Conservation (phyloP, 2,797 vertebrate genomes). For the Anas georgica region DNA sequence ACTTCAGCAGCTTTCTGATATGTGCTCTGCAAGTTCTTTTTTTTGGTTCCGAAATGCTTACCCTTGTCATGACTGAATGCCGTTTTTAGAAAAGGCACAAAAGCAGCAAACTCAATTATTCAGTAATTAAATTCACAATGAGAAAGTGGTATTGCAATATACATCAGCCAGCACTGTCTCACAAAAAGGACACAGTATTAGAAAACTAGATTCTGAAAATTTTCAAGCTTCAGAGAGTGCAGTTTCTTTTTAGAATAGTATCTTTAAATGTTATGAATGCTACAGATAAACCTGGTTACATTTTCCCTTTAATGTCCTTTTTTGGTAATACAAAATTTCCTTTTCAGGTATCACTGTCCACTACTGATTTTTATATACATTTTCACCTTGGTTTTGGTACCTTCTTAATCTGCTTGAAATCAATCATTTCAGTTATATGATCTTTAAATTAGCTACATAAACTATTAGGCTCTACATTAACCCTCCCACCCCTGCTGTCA, state of each 20-base stretch:
- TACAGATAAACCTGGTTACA: constrained; percentile 60
- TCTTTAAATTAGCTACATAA: constrained; percentile 61
- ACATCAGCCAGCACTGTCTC: constrained; percentile 61
- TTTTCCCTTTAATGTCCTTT: constrained; percentile 64
- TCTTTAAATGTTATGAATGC: constrained; percentile 39
- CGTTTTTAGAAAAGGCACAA: constrained; percentile 75
- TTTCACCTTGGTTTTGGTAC: constrained; percentile 68
- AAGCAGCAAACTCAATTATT: constrained; percentile 71
- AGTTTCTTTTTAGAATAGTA: constrained; percentile 44
- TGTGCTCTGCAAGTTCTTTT: neutral
- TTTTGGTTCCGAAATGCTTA: constrained; percentile 43
- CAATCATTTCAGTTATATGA: constrained; percentile 29
- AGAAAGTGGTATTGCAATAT: constrained; percentile 64
- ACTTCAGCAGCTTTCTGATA: neutral
- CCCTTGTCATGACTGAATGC: constrained; percentile 74
- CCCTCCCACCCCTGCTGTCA: constrained; percentile 2
- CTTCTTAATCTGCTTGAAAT: constrained; percentile 60
- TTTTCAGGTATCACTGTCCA: constrained; percentile 31
- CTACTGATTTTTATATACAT: constrained; percentile 23
- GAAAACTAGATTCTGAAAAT: constrained; percentile 53
- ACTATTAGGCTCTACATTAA: constrained; percentile 37
- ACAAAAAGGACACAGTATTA: constrained; percentile 54
- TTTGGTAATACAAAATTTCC: constrained; percentile 44
- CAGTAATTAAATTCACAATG: constrained; percentile 51
- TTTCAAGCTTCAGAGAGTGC: constrained; percentile 58